Evolutionary conservation across 2,888 invertebrate species (phyloP), one percentile per base, ranked within the genome.

Genomic region (Drosophila testacea): DNA sequence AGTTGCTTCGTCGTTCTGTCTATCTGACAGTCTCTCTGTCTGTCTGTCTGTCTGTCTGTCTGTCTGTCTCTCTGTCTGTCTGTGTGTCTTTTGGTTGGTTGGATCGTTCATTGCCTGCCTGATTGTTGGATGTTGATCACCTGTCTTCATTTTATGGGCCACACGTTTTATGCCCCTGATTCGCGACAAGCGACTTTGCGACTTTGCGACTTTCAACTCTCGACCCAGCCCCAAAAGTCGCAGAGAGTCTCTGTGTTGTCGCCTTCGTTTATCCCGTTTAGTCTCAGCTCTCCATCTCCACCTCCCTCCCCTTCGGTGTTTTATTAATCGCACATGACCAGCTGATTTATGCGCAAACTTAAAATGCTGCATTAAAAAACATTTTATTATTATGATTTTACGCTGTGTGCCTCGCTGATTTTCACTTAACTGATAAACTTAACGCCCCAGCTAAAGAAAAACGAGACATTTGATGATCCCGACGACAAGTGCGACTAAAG

Each of bases 281-380:
- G 30, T 32, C 52, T 55, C 63, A 47, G 56, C 9, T 47, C 47
- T 47, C 54, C 38, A 34, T 67, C 28, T 51, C 54, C 34, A 36
- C 65, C 54, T 28, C 42, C 30, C 13, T 4, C 52, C 22, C 22
- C 22, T 2, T 22, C 57, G 1, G 47, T 48, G 62, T 87, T 88
- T 87, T 89, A 87, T 87, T 88, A 87, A 87, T 87, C 86, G 86
- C 77, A 85, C 89, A 87, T 87, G 86, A 79, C 88, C 86, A 73
- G 54, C 83, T 89, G 89, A 89, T 87, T 87, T 87, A 87, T 89
- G 88, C 69, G 75, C 69, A 66, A 75, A 68, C 72, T 88, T 85
- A 75, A 85, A 84, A 70, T 38, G 71, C 73, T 75, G 78, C 78
- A 87, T 74, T 86, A 86, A 86, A 74, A 88, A 89, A 74, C 78